A percentile compares a stretch with the other conserved stretches of the same genome.
Conservation (phyloP, 2,797 vertebrate genomes). For the Malacoctenus gilli region DNA sequence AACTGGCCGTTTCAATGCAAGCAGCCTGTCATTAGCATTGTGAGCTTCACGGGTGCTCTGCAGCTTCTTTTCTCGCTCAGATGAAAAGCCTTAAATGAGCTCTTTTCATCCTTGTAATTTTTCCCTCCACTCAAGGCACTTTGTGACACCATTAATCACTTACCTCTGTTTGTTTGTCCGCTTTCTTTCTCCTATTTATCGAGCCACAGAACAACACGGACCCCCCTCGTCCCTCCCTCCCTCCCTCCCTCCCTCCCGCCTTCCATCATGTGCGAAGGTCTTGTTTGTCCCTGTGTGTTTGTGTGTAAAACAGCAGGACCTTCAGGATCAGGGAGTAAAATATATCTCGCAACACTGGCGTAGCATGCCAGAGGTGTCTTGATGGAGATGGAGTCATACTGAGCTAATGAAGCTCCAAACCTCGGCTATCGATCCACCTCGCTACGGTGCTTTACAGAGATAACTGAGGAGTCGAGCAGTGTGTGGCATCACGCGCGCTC, state of each 20-base stretch:
- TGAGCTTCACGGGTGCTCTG: conserved; percentile 50
- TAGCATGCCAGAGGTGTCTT: conserved; percentile 69
- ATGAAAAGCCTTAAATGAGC: conserved; percentile 56
- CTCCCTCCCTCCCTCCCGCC: conserved; percentile 4
- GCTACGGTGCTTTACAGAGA: conserved; percentile 71
- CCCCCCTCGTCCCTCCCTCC: not conserved
- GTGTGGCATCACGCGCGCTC: conserved; percentile 71
- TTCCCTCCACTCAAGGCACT: conserved; percentile 54
- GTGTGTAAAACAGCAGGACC: conserved; percentile 71
- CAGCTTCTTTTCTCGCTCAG: conserved; percentile 46
- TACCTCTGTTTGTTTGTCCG: conserved; percentile 64
- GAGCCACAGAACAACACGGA: conserved; percentile 57
- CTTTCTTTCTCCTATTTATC: conserved; percentile 61
- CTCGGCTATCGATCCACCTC: conserved; percentile 75
- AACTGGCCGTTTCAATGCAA: conserved; percentile 61
- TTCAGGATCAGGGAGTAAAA: conserved; percentile 63
- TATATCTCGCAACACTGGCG: conserved; percentile 56
- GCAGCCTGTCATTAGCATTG: conserved; percentile 67
- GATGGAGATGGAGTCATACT: conserved; percentile 75
- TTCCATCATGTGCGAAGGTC: conserved; percentile 47
- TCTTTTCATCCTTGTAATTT: conserved; percentile 61
- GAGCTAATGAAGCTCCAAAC: conserved; percentile 79
- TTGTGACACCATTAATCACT: conserved; percentile 71
- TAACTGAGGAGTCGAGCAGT: conserved; percentile 70
- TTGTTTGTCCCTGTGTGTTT: conserved; percentile 64